These are phyloP conservation scores for Natrix natrix DNA, from an alignment of 2,797 vertebrate species.

Conservation along the genomic window DNA sequence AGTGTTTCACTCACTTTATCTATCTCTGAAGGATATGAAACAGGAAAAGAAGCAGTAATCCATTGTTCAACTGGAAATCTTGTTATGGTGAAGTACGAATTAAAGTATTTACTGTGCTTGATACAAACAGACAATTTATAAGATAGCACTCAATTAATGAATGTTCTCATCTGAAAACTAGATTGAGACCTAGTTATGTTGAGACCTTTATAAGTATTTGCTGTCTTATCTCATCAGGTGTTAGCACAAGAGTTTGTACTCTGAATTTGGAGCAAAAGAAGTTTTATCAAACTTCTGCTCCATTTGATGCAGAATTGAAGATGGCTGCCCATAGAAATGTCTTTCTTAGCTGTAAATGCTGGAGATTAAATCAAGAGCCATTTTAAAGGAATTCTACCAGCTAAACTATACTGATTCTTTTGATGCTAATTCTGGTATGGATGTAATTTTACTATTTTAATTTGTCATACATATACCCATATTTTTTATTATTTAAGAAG, in stretches of 20 bases:
- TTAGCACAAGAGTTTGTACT: background rate
- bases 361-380: background rate
- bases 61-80: conserved; percentile 21
- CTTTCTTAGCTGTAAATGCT: background rate
- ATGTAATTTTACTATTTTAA: background rate
- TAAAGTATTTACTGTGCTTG: conserved; percentile 45
- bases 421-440: background rate
- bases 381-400: background rate
- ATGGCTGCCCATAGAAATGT: background rate
- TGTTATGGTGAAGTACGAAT: conserved; percentile 44
- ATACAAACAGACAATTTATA: background rate
- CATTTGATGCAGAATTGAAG: background rate
- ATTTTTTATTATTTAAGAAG: background rate
- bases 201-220: background rate
- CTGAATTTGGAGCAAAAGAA: background rate
- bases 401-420: background rate
- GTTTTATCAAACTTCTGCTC: background rate
- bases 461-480: background rate
- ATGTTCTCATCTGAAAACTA: background rate
- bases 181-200: background rate
- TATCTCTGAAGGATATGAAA: background rate
- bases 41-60: conserved; percentile 7
- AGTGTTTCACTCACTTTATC: background rate
- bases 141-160: background rate
- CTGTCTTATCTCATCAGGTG: background rate